Conservation (phyloP, 1,140 invertebrate genomes). For the Hydropsyche tenuis region DNA sequence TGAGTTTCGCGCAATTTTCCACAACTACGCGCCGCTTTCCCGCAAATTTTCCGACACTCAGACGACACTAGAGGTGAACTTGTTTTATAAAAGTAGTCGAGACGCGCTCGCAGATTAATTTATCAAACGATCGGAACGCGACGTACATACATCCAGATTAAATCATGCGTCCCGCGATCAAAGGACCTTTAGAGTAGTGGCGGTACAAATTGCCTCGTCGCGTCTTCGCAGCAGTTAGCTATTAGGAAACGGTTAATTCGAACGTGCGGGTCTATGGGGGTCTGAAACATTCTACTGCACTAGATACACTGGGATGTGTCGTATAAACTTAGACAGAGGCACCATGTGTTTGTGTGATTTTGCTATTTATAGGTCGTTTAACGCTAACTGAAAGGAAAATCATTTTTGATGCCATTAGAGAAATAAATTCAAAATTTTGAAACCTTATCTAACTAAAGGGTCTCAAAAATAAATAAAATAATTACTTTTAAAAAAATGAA, state of each 20-base stretch:
- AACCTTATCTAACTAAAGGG: too few relatives aligned
- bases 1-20: background rate
- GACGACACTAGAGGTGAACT: background rate
- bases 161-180: conserved; percentile 35
- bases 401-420: too few relatives aligned
- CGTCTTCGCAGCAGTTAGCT: conserved; percentile 17
- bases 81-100: too few relatives aligned
- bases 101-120: background rate
- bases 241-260: conserved; percentile 39
- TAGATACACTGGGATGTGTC: too few relatives aligned
- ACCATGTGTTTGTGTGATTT: too few relatives aligned
- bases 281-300: background rate
- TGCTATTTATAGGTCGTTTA: too few relatives aligned
- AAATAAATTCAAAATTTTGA: too few relatives aligned
- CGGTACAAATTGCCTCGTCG: conserved; percentile 34
- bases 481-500: too few relatives aligned
- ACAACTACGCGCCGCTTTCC: background rate
- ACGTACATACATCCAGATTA: conserved; percentile 11
- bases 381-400: too few relatives aligned
- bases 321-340: too few relatives aligned
- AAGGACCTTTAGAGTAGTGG: conserved; percentile 14
- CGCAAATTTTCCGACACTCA: background rate
- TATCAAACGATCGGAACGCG: background rate
- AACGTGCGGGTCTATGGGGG: background rate
- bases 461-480: too few relatives aligned